phyloP scores from a whole-genome alignment of 2,113 vertebrate genomes.

The Eurypyga helias region DNA sequence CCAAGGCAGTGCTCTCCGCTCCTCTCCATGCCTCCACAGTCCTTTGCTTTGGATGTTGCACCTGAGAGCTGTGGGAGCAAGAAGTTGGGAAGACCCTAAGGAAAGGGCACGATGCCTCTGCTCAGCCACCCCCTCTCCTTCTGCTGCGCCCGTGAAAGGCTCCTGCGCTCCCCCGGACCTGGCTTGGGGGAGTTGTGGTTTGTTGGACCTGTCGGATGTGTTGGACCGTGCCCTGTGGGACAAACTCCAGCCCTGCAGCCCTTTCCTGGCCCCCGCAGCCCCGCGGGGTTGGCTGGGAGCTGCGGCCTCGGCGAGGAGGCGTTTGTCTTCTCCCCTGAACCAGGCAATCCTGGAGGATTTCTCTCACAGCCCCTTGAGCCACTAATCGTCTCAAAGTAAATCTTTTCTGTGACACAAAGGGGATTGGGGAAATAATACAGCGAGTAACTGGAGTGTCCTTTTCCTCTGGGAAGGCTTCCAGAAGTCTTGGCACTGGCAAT shows the following conservation, averaged over 20 bases:
- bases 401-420: constrained; percentile 47
- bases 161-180: neutral
- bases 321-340: neutral
- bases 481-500: neutral
- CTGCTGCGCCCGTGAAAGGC: rapidly evolving
- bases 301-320: rapidly evolving
- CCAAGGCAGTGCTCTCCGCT: neutral
- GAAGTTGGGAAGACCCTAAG: neutral
- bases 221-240: rapidly evolving
- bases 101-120: rapidly evolving
- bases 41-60: neutral
- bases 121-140: neutral
- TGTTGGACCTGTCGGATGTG: too few species aligned
- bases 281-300: neutral
- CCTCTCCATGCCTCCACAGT: rapidly evolving
- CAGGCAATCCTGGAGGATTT: constrained; percentile 55
- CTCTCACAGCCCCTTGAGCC: constrained; percentile 25
- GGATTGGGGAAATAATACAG: constrained; percentile 29
- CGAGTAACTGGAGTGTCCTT: neutral
- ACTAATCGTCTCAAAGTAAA: constrained; percentile 56
- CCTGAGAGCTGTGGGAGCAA: neutral
- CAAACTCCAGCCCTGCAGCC: neutral
- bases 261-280: neutral
- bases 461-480: neutral
- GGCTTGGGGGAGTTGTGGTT: rapidly evolving